Conservation (phyloP, 2,888 invertebrate species). For the Yponomeuta plumbellus region DNA sequence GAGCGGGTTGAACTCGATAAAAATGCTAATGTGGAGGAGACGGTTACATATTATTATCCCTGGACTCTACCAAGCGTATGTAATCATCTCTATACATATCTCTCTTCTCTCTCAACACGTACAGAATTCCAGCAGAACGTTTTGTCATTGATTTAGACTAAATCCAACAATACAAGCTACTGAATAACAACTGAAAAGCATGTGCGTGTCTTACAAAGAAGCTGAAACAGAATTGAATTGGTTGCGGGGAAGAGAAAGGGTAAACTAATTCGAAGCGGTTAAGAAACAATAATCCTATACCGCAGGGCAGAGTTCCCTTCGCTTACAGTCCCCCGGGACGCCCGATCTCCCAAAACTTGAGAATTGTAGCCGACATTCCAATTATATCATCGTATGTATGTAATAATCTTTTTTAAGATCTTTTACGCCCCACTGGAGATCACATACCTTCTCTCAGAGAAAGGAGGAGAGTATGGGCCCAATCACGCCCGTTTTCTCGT, state of each 20-base stretch:
- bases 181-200: neutral
- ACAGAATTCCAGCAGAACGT: neutral
- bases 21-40: constrained; percentile 5
- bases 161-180: neutral
- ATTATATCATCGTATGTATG: neutral
- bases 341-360: constrained; percentile 2
- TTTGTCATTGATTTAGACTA: neutral
- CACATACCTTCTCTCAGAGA: too few relatives aligned
- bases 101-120: neutral
- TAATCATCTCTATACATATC: neutral
- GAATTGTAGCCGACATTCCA: constrained; percentile 9
- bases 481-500: too few relatives aligned
- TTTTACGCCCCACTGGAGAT: neutral
- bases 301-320: neutral
- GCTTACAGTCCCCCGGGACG: neutral
- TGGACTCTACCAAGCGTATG: neutral
- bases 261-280: constrained; percentile 13
- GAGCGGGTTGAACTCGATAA: constrained; percentile 7
- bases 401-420: neutral
- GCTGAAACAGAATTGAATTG: constrained; percentile 1
- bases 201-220: neutral
- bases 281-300: constrained; percentile 14
- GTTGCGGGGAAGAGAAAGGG: neutral
- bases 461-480: too few relatives aligned
- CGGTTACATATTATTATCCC: neutral